Conservation (phyloP, 2,888 invertebrate species). For the Parnassius mnemosyne region DNA sequence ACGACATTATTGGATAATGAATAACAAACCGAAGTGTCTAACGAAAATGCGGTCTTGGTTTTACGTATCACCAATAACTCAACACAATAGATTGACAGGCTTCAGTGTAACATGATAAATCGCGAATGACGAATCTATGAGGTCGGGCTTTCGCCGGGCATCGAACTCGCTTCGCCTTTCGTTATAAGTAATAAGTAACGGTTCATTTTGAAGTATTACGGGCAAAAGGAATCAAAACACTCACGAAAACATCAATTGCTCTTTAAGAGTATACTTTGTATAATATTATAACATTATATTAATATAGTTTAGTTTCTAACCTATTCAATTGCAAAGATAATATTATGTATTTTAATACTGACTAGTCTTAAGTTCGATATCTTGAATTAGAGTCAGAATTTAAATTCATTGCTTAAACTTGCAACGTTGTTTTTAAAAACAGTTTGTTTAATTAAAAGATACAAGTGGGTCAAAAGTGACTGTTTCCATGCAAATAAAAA, state of each 20-base stretch:
- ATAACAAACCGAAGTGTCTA: background rate
- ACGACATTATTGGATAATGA: background rate
- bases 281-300: background rate
- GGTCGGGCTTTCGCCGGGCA: conserved; percentile 72
- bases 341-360: no score
- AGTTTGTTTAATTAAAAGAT: no score
- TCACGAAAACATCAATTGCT: conserved; percentile 11
- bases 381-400: no score
- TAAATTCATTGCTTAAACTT: no score
- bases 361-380: no score
- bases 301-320: no score
- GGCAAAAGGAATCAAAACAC: conserved; percentile 18
- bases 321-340: no score
- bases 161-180: conserved; percentile 64
- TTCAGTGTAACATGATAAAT: conserved; percentile 66
- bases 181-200: conserved; percentile 70
- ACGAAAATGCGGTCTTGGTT: conserved; percentile 1
- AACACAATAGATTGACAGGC: conserved; percentile 47
- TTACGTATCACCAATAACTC: conserved; percentile 24
- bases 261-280: background rate
- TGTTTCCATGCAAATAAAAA: no score
- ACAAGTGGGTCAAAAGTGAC: no score
- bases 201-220: conserved; percentile 47
- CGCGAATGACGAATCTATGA: conserved; percentile 69
- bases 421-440: no score